Evolutionary conservation across 2,113 vertebrate genomes (phyloP).

Genomic region (Apteryx mantelli): DNA sequence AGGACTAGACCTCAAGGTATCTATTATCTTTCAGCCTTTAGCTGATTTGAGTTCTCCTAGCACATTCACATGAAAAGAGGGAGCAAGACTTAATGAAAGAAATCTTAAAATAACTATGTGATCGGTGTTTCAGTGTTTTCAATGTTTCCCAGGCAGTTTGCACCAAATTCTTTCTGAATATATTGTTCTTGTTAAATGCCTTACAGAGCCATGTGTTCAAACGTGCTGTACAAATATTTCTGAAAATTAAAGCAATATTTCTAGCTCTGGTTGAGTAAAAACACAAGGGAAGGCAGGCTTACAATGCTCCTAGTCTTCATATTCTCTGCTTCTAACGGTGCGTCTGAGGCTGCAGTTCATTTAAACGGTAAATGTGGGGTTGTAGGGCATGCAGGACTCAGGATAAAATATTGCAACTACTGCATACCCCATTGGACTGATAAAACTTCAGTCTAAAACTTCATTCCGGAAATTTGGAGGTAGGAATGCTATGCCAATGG

Average conservation of each 20-base stretch:
- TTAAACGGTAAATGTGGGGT: too few species aligned
- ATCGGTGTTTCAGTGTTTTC: background rate
- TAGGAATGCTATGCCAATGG: too few species aligned
- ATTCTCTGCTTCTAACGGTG: background rate
- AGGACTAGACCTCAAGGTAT: background rate
- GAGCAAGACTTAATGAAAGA: background rate
- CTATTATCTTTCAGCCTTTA: background rate
- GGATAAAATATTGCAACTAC: background rate
- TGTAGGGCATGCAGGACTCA: background rate
- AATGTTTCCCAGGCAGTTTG: background rate
- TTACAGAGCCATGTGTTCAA: background rate
- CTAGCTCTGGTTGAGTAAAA: background rate
- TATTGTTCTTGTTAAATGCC: background rate
- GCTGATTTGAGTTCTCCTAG: background rate
- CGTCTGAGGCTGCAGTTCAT: background rate
- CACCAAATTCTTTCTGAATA: background rate
- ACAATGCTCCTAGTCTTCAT: background rate
- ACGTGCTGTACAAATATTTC: background rate
- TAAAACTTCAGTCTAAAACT: background rate
- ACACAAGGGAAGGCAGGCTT: background rate
- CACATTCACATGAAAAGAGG: background rate
- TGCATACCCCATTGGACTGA: rapidly evolving
- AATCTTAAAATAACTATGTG: too few species aligned
- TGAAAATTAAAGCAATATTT: background rate
- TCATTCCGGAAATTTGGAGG: background rate